Evolutionary conservation across 2,888 invertebrate species (phyloP).

Genomic region (Lepas anatifera): DNA sequence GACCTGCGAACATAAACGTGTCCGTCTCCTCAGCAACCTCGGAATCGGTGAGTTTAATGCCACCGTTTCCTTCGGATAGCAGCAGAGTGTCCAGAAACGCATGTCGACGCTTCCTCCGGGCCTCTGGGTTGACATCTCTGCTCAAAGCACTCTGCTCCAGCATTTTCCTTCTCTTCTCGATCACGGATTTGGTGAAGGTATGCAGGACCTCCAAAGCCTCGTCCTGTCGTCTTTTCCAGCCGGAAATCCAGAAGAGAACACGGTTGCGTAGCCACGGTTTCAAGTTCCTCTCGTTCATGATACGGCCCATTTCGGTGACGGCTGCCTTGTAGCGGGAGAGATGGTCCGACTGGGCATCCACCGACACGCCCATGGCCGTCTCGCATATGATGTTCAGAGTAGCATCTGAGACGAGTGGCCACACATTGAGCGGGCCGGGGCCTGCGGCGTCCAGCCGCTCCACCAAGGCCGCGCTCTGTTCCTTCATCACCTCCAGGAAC

Average conservation of each 20-base stretch:
- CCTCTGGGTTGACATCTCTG: too few relatives aligned
- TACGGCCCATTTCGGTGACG: slow-evolving; percentile 35
- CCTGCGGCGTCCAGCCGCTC: slow-evolving; percentile 39
- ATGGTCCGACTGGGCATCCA: slow-evolving; percentile 44
- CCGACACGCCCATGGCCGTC: slow-evolving; percentile 68
- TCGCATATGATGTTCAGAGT: slow-evolving; percentile 57
- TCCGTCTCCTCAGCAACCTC: slow-evolving; percentile 33
- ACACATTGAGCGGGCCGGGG: slow-evolving; percentile 43
- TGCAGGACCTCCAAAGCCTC: slow-evolving; percentile 47
- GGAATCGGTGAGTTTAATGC: slow-evolving; percentile 40
- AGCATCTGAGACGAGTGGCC: slow-evolving; percentile 47
- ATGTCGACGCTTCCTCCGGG: slow-evolving; percentile 44
- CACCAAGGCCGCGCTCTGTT: slow-evolving; percentile 45
- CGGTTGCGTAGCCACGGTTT: slow-evolving; percentile 42
- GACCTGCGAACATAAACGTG: slow-evolving; percentile 57
- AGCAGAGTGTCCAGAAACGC: slow-evolving; percentile 83
- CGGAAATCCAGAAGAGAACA: slow-evolving; percentile 39
- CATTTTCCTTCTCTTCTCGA: background rate
- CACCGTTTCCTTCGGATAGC: slow-evolving; percentile 61
- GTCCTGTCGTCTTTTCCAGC: slow-evolving; percentile 45
- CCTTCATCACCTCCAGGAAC: slow-evolving; percentile 55
- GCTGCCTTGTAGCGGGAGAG: slow-evolving; percentile 48
- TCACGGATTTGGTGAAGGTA: slow-evolving; percentile 42
- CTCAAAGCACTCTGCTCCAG: background rate
- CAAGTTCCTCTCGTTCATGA: slow-evolving; percentile 28